Evolutionary conservation across 2,888 invertebrate species (phyloP), one percentile per base, ranked within the genome.

Genomic region (Nemotelus nigrinus): DNA sequence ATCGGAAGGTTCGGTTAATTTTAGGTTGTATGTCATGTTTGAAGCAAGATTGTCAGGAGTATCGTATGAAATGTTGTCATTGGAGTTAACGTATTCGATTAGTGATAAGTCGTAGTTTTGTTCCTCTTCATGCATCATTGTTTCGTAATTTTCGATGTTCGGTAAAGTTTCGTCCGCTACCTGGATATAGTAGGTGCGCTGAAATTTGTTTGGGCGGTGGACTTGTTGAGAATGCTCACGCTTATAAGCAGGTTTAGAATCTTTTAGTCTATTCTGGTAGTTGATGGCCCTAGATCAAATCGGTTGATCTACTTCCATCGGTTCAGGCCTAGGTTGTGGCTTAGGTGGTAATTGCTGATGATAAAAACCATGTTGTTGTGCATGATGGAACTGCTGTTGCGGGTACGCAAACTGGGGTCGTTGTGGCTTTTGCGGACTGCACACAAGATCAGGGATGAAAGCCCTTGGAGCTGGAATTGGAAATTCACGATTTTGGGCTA

Each of bases 161-260:
- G 5, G 6, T 50, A 8, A 5, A 6, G 8, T 50, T 50, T 5
- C 5, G 6, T 50, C 53, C 6, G 53, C 53, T 50, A n/a, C n/a
- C n/a, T 50, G 53, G 8, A 25, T 58, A 25, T 58, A 25, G n/a
- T 7, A 58, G 25, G 7, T 58, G 5, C 58, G 6, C 25, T 58
- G 58, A 25, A 58, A 58, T 58, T 58, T 58, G 4, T 58, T 58
- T 58, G 58, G 58, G 25, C 58, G 25, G n/a, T 58, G 58, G 4
- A 58, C n/a, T 25, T 58, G 58, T 25, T 58, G 58, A 25, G 58
- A 58, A 58, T 58, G 58, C n/a, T 58, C 58, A 4, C 58, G 58
- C 25, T 25, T 58, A 58, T 6, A 25, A 4, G 25, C 6, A 6
- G 4, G n/a, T 58, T 25, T 58, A 5, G 4, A 25, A 6, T 58